A percentile compares a stretch with the other conserved stretches of the same genome.
phyloP scores from a whole-genome alignment of 2,113 vertebrate species.

The Dolichallabes microphthalmus region DNA sequence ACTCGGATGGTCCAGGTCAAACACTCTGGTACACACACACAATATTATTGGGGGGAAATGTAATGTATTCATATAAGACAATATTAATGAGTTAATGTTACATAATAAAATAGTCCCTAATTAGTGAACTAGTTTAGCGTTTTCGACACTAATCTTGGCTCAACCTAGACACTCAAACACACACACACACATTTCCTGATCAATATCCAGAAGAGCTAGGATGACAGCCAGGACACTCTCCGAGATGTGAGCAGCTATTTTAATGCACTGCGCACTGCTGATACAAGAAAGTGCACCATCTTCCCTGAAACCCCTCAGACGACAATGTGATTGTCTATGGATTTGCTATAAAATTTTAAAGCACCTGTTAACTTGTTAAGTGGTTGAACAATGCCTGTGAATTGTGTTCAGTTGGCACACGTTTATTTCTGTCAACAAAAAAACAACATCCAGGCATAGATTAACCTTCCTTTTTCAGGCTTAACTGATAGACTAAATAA shows the following conservation, averaged over 20 bases:
- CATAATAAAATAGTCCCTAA: neutral
- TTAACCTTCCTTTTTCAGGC: neutral
- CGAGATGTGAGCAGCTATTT: constrained; percentile 16
- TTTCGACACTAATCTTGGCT: neutral
- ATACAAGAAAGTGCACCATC: neutral
- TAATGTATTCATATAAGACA: too few species aligned
- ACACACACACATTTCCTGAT: constrained; percentile 7
- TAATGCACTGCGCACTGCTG: neutral
- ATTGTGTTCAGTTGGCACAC: neutral
- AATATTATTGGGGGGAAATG: too few species aligned
- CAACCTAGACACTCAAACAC: neutral
- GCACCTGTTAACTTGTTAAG: neutral
- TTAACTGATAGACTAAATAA: neutral
- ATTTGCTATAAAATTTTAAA: constrained; percentile 5
- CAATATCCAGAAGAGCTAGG: constrained; percentile 11
- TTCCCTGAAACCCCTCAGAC: constrained; percentile 31
- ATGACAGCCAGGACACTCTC: neutral
- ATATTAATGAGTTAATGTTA: neutral
- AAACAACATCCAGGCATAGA: neutral
- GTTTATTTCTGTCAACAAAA: neutral
- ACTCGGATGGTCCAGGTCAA: too few species aligned
- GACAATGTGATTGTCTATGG: neutral
- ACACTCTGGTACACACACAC: too few species aligned
- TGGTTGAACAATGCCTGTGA: too few species aligned
- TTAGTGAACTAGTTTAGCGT: neutral